Evolutionary conservation across 2,888 invertebrate species (phyloP), one percentile per base, ranked within the genome.

Genomic region (Melanchra persicariae): DNA sequence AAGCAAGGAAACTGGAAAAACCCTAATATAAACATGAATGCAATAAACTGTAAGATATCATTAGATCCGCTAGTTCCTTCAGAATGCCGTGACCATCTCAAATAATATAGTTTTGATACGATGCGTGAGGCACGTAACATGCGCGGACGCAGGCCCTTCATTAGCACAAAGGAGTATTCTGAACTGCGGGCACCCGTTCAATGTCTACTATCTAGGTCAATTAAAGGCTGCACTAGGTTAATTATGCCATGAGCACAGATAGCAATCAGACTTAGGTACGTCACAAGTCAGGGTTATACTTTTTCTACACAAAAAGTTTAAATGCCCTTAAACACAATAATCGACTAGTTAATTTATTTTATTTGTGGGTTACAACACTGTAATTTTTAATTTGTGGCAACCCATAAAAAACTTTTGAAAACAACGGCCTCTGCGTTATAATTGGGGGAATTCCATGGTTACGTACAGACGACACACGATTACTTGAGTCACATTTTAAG

Each of bases 171-270:
- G 63, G 69, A 64, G 45, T 74, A 78, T 78, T 69, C 70, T 60
- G 10, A 17, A 24, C 55, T 43, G 65, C 37, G 51, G 52, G 45
- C 60, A 57, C 22, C 19, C 19, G 61, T 63, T 81, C 82, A 81
- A 82, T 81, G 71, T 64, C 68, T 69, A 57, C 45, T 61, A 78
- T 66, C 65, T 71, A 61, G 82, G 81, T 71, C 75, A 75, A 81
- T 81, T 69, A 78, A 79, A 81, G 59, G 60, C 51, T 64, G 34
- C 57, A 67, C 22, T 34, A 17, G 8, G 55, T 52, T 66, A 71
- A 80, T 77, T 70, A 81, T 43, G 52, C 57, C 30, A 60, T 58
- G 57, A 43, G 45, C 66, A 15, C 15, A 58, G 22, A 75, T 64
- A 59, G 40, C 37, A 51, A 47, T 55, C 37, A 51, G 26, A 57